Percentiles rank a stretch among this genome's conserved stretches.
Conservation (phyloP, 2,113 vertebrate species). For the Chroicocephalus ridibundus region DNA sequence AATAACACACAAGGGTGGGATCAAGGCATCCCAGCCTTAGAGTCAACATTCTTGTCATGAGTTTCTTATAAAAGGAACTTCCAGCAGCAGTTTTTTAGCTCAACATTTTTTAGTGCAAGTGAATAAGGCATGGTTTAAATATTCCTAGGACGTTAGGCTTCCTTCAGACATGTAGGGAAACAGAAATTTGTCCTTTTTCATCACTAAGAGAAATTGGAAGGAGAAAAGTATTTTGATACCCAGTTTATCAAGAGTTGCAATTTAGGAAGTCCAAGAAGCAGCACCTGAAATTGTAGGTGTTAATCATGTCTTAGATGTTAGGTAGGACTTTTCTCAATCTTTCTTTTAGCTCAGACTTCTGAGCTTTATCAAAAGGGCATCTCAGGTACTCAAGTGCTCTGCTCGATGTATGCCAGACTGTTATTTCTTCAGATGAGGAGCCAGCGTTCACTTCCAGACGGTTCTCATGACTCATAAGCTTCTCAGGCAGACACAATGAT, state of each 20-base stretch:
- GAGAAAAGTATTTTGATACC: not conserved
- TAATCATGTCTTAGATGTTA: not conserved
- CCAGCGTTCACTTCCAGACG: not conserved
- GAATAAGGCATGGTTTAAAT: not conserved
- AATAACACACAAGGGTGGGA: not conserved
- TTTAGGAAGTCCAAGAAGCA: not conserved
- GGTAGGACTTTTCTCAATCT: not conserved
- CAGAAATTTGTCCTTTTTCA: not conserved
- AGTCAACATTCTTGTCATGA: fast-evolving
- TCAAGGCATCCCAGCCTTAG: not conserved
- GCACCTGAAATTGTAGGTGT: not conserved
- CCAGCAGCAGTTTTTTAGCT: not conserved
- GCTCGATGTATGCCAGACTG: fast-evolving
- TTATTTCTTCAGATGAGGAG: not conserved
- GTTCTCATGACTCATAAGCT: not conserved
- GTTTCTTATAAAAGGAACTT: not conserved
- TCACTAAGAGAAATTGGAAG: not conserved
- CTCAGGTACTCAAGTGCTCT: not conserved
- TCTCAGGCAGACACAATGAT: not conserved
- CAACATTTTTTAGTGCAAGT: not conserved
- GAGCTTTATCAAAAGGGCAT: not conserved
- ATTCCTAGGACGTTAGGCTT: not conserved
- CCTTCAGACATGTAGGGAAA: not conserved
- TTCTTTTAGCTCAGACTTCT: not conserved
- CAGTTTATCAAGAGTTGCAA: not conserved